Base-by-base conservation (phyloP, 1,140 invertebrate genomes). In the Thaumatotibia leucotreta region DNA sequence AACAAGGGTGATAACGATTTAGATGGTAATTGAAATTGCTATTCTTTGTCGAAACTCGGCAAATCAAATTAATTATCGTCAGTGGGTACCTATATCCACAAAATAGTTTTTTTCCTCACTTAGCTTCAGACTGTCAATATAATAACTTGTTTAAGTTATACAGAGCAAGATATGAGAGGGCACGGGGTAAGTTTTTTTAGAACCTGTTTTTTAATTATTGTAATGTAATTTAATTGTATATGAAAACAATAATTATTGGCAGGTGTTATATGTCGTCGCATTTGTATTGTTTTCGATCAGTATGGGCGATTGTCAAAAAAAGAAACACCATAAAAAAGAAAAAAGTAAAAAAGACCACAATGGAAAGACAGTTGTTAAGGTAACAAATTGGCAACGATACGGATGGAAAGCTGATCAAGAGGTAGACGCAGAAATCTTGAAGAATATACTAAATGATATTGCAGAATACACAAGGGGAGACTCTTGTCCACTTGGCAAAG, bases 401-500 rank as follows among this genome's bases (percentile, higher is more conserved):
- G 23, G 24, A 2, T 65, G 31, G 50, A 22, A 23, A 2, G 50
- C 54, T 14, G 32, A 31, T 2, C 31, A 68, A 32, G 24, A 68
- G 32, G 24, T 65, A n/a, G 24, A 68, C 22, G 29, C 8, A 1
- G 31, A 23, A 10, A 61, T 27, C 2, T 31, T 65, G 2, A 68
- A 62, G 17, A 24, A 45, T 22, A 62, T 68, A 23, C 35, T 68
- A n/a, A 14, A 50, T 50, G 5, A 39, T 0, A n/a, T 68, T 11
- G 63, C 54, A 14, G 6, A 22, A 14, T 58, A 52, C 5, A 39
- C 32, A 32, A 49, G 27, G 58, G 11, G 29, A 11, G 62, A 68
- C 35, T 33, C 9, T 6, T 68, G 67, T 39, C 63, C 63, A 1
- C 33, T 32, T 8, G 65, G 29, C 3, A 11, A 66, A 2, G 33